phyloP scores from a whole-genome alignment of 1,140 invertebrate genomes.

The Pogonus chalceus region DNA sequence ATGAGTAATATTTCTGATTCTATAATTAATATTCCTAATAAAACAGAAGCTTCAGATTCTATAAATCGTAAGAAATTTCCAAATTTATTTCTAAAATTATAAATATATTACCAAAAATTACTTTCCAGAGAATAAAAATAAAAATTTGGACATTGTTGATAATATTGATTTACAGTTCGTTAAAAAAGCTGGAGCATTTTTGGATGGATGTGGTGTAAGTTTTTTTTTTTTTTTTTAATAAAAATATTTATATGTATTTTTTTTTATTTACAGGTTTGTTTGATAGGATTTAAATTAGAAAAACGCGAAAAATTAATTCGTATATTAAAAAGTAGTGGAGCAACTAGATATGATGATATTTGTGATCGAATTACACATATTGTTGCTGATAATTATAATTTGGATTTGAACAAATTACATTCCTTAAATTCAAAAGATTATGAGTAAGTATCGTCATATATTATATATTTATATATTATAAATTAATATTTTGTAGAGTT shows the following conservation, averaged over 20 bases:
- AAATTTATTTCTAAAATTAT: too few species aligned
- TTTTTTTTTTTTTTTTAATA: too few species aligned
- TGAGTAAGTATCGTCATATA: constrained; percentile 29
- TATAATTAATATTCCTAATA: too few species aligned
- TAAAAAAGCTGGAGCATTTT: constrained; percentile 62
- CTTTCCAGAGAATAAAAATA: too few species aligned
- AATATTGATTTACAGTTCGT: constrained; percentile 51
- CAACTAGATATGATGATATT: constrained; percentile 64
- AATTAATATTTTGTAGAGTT: too few species aligned
- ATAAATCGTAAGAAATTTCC: too few species aligned
- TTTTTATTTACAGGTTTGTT: constrained; percentile 41
- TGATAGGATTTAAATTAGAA: constrained; percentile 51
- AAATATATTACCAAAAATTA: too few species aligned
- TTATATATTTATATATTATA: too few species aligned
- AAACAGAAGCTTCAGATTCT: too few species aligned
- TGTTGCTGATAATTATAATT: constrained; percentile 54
- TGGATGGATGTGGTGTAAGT: constrained; percentile 75
- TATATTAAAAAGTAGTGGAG: constrained; percentile 70
- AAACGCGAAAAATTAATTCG: constrained; percentile 65
- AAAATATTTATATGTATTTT: constrained; percentile 10
- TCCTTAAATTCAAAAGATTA: constrained; percentile 33
- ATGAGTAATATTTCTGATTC: constrained; percentile 25
- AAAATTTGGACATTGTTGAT: constrained; percentile 32
- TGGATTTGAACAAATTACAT: constrained; percentile 40
- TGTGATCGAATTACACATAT: constrained; percentile 71